Conservation (phyloP, 1,140 invertebrate species). For the Eumeta japonica region DNA sequence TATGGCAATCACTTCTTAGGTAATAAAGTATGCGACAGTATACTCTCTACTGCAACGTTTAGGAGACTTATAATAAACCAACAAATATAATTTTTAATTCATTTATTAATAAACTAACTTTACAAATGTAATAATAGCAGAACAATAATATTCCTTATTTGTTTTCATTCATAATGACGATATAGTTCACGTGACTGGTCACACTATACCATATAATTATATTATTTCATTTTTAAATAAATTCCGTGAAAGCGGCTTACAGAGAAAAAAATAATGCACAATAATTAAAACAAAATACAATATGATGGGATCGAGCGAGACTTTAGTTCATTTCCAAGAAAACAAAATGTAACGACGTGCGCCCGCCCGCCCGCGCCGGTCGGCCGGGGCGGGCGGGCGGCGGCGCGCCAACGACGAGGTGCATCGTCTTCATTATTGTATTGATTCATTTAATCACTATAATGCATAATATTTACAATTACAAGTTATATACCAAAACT, state of each 20-base stretch:
- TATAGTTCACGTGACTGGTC: slow-evolving; percentile 56
- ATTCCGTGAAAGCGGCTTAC: slow-evolving; percentile 55
- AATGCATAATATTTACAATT: slow-evolving; percentile 51
- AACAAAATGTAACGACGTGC: slow-evolving; percentile 32
- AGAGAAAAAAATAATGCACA: slow-evolving; percentile 51
- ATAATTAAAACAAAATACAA: no score
- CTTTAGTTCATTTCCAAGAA: slow-evolving; percentile 33
- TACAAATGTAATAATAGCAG: slow-evolving; percentile 59
- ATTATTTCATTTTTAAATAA: slow-evolving; percentile 54
- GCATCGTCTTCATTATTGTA: slow-evolving; percentile 51
- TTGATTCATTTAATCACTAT: slow-evolving; percentile 51
- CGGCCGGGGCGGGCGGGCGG: slow-evolving; percentile 5
- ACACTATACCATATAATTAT: slow-evolving; percentile 55
- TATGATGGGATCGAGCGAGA: slow-evolving; percentile 28
- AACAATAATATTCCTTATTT: slow-evolving; percentile 59
- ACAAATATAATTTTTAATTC: slow-evolving; percentile 45
- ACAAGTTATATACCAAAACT: slow-evolving; percentile 55
- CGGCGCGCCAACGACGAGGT: slow-evolving; percentile 15
- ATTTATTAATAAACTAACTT: slow-evolving; percentile 59
- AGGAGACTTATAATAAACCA: slow-evolving; percentile 22
- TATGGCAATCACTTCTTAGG: not conserved
- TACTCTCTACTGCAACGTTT: no score
- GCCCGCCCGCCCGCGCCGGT: slow-evolving; percentile 17
- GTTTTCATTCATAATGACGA: slow-evolving; percentile 56
- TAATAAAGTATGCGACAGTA: no score